Evolutionary conservation across 2,113 vertebrate genomes (phyloP).

Genomic region (Phainopepla nitens): DNA sequence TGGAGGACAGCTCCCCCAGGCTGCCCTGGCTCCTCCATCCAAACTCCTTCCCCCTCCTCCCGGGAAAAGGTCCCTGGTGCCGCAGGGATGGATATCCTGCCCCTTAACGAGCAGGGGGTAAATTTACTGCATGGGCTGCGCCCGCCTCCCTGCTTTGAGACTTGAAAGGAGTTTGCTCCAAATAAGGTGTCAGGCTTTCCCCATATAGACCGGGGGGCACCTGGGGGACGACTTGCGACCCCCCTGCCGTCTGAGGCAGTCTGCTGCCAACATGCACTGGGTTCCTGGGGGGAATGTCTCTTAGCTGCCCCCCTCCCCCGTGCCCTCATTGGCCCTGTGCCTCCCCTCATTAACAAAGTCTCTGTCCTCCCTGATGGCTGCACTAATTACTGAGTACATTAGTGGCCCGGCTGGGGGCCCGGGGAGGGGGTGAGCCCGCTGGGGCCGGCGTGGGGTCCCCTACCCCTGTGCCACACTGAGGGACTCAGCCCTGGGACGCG

Average conservation of each 20-base stretch:
- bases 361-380: background rate
- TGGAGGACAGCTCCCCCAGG: background rate
- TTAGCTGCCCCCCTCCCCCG: accelerated
- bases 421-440: background rate
- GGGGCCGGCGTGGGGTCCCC: background rate
- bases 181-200: no score
- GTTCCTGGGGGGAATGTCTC: background rate
- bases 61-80: background rate
- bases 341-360: background rate
- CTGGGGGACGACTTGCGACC: accelerated
- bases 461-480: background rate
- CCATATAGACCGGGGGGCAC: accelerated
- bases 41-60: background rate
- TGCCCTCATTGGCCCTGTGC: background rate
- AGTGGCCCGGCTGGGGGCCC: background rate
- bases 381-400: conserved; percentile 50
- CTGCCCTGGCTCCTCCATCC: background rate
- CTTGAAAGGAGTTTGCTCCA: background rate
- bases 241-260: accelerated
- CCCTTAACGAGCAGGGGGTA: background rate
- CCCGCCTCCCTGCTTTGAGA: background rate
- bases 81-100: accelerated
- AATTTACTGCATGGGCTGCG: background rate
- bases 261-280: background rate
- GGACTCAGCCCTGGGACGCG: background rate